These are phyloP conservation scores for Isurus oxyrinchus DNA, from an alignment of 2,113 vertebrate genomes.

Conservation along the genomic window DNA sequence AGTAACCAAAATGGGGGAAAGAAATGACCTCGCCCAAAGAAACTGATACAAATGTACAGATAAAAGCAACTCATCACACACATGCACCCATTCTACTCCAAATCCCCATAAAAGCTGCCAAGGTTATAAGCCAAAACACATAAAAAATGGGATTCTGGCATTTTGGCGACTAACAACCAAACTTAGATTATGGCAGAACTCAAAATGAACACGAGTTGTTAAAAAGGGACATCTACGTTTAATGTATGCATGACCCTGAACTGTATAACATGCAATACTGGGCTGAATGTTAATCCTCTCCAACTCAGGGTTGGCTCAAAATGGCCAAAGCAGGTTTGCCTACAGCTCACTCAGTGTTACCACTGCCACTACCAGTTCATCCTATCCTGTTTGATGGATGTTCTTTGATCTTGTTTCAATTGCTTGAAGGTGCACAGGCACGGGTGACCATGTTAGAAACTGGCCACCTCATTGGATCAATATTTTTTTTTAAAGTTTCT, in stretches of 20 bases:
- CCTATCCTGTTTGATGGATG: not conserved
- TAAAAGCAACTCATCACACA: not conserved
- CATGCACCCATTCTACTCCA: not conserved
- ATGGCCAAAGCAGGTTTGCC: not conserved
- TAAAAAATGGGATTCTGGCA: not conserved
- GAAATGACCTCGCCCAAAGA: not conserved
- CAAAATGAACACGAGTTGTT: not conserved
- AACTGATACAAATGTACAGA: not conserved
- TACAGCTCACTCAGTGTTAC: not conserved
- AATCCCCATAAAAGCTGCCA: not conserved
- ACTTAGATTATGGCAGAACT: not conserved
- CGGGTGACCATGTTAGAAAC: not conserved
- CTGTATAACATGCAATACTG: not conserved
- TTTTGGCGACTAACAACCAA: not conserved
- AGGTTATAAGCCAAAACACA: too few species aligned
- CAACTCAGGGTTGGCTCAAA: not conserved
- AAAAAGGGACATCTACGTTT: not conserved
- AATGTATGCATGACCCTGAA: not conserved
- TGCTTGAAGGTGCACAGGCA: not conserved
- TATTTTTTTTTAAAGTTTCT: not conserved
- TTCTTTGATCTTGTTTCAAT: not conserved
- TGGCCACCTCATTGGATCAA: not conserved
- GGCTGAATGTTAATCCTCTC: not conserved
- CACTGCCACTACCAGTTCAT: not conserved
- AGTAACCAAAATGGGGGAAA: not conserved